A percentile compares a stretch with the other conserved stretches of the same genome.
phyloP scores from a whole-genome alignment of 2,113 vertebrate species.

The Vulpes ferrilata region DNA sequence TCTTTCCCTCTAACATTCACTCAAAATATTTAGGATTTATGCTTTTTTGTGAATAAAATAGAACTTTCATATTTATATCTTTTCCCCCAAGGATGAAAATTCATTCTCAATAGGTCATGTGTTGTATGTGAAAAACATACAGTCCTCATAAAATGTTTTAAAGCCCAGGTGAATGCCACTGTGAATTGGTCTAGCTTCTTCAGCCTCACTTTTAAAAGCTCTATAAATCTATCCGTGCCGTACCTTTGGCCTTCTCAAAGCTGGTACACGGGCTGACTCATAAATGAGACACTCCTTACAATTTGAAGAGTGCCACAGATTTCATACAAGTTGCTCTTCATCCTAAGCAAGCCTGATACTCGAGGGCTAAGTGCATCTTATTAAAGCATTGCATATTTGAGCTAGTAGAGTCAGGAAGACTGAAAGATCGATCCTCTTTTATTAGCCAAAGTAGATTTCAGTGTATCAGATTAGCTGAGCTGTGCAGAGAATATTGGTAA shows the following conservation, averaged over 20 bases:
- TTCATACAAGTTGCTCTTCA: not conserved
- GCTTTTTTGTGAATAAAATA: slow-evolving; percentile 37
- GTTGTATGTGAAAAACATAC: slow-evolving; percentile 53
- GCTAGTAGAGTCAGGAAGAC: slow-evolving; percentile 22
- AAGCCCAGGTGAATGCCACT: slow-evolving; percentile 24
- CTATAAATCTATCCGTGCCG: slow-evolving; percentile 66
- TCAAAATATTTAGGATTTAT: slow-evolving; percentile 27
- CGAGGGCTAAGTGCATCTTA: not conserved
- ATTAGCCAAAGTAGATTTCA: slow-evolving; percentile 68
- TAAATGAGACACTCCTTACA: not conserved
- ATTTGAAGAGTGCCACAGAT: not conserved
- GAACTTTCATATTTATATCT: not conserved
- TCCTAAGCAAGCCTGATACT: not conserved
- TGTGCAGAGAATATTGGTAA: slow-evolving; percentile 71
- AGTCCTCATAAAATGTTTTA: slow-evolving; percentile 49
- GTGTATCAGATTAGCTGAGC: slow-evolving; percentile 58
- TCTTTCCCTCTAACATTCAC: slow-evolving; percentile 3
- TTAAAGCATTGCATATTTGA: not conserved
- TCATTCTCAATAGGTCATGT: not conserved
- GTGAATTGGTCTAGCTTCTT: slow-evolving; percentile 34
- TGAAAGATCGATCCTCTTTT: slow-evolving; percentile 69
- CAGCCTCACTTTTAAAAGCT: slow-evolving; percentile 52
- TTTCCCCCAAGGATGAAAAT: slow-evolving; percentile 23
- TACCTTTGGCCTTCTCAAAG: not conserved
- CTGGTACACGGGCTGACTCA: not conserved